Evolutionary conservation across 1,140 invertebrate species (phyloP), one percentile per base, ranked within the genome.

Genomic region (Euura saliciscinereae): DNA sequence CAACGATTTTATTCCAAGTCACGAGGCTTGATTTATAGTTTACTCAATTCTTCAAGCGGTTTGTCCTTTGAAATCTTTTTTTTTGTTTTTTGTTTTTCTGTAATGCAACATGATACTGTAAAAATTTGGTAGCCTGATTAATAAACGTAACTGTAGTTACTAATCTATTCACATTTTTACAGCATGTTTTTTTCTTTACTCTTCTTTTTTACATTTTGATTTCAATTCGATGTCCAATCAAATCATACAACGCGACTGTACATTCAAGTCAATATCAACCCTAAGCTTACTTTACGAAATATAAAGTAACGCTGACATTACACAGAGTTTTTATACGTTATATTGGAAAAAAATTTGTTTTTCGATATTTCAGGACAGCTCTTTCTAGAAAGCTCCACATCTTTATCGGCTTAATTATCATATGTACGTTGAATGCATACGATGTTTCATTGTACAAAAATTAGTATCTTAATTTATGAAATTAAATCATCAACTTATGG

Each of bases 111-210:
- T n/a, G 13, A 59, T 6, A 59, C 51, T 59, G 51, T 59, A 59
- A 59, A 59, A 11, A 59, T 59, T 11, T 3, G 13, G 13, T 28
- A 28, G 28, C 28, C 28, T 28, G 28, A 59, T n/a, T n/a, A 59
- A 8, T 59, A 59, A 8, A 4, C 13, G 3, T 59, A n/a, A 59
- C 8, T 11, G 10, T 59, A 59, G 13, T 59, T 59, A 11, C 51
- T 28, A 28, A 59, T 59, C 51, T 59, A 59, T 59, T 59, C 51
- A 59, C 51, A 59, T 59, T 59, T 59, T 59, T 59, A 59, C 51
- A 59, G 51, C 51, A 59, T 59, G 10, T 59, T 59, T 59, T 59
- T 59, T 28, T 28, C 28, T 28, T 28, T 28, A 28, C 28, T 28
- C 28, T 28, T 28, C 28, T 28, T 28, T 28, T 28, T 28, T 28